Conservation (phyloP, 2,888 invertebrate genomes). For the Chrysomela aeneicollis region DNA sequence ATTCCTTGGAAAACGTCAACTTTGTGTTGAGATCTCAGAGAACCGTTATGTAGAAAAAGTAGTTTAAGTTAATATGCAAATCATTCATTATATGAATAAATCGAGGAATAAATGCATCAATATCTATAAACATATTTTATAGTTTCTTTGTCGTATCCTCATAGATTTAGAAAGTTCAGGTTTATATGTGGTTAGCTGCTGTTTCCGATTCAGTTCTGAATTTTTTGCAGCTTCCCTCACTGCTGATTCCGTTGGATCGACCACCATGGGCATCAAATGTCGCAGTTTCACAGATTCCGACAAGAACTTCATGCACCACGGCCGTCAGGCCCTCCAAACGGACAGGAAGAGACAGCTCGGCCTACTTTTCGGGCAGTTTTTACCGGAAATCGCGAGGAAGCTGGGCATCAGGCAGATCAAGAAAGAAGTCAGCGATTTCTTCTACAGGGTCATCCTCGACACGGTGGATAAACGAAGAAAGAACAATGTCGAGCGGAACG, state of each 20-base stretch:
- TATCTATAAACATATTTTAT: no score
- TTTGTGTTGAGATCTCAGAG: no score
- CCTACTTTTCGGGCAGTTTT: constrained; percentile 12
- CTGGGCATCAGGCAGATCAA: constrained; percentile 7
- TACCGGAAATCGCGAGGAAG: not conserved
- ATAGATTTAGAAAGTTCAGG: no score
- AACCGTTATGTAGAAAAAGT: no score
- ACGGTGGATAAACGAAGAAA: constrained; percentile 60
- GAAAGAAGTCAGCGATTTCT: constrained; percentile 57
- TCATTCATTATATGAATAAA: no score
- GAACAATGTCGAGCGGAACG: constrained; percentile 61
- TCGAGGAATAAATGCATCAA: no score
- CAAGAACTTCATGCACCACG: constrained; percentile 18
- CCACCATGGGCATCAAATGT: constrained; percentile 17
- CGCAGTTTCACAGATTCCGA: constrained; percentile 16
- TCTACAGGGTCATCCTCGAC: constrained; percentile 58
- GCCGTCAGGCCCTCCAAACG: constrained; percentile 8
- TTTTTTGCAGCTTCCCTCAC: constrained; percentile 11
- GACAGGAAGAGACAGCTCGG: constrained; percentile 7
- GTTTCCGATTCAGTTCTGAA: no score
- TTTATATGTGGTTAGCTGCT: no score
- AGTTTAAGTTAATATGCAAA: no score
- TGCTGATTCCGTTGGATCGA: constrained; percentile 9
- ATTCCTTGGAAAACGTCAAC: no score
- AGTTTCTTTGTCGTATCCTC: no score